phyloP scores from a whole-genome alignment of 2,888 invertebrate species.

The Drosophila peninsularis region DNA sequence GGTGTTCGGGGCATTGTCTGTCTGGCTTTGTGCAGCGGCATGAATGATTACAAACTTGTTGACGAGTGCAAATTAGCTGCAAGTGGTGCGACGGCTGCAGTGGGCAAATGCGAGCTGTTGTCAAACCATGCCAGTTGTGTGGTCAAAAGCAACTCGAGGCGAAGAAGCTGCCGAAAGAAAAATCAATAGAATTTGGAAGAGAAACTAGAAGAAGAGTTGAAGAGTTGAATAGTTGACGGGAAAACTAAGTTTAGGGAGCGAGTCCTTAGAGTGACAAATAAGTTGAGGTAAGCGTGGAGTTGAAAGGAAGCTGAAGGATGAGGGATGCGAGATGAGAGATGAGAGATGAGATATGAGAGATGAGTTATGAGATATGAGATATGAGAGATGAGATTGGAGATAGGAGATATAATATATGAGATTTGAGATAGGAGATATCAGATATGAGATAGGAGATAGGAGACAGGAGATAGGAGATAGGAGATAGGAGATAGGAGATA shows the following conservation, averaged over 20 bases:
- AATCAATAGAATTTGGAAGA: constrained; percentile 31
- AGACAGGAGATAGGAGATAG: too few relatives aligned
- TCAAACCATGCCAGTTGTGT: constrained; percentile 35
- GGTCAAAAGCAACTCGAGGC: constrained; percentile 15
- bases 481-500: too few relatives aligned
- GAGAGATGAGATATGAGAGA: not conserved
- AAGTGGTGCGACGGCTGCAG: constrained; percentile 4
- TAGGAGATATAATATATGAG: not conserved
- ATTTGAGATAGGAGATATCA: not conserved
- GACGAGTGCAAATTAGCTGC: constrained; percentile 61
- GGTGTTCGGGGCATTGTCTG: constrained; percentile 24
- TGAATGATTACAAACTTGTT: constrained; percentile 68
- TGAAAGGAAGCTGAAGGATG: not conserved
- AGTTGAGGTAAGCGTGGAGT: not conserved
- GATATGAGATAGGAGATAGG: too few relatives aligned
- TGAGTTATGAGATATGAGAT: not conserved
- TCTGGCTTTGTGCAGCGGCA: constrained; percentile 39
- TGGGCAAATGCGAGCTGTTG: constrained; percentile 24
- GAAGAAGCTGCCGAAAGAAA: constrained; percentile 2
- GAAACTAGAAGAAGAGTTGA: not conserved
- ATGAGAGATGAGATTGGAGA: too few relatives aligned
- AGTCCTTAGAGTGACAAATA: not conserved
- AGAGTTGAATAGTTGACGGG: not conserved
- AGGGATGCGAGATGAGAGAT: too few relatives aligned
- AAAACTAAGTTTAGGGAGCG: not conserved